Evolutionary conservation across 2,888 invertebrate genomes (phyloP).

Genomic region (Brenthis daphne): DNA sequence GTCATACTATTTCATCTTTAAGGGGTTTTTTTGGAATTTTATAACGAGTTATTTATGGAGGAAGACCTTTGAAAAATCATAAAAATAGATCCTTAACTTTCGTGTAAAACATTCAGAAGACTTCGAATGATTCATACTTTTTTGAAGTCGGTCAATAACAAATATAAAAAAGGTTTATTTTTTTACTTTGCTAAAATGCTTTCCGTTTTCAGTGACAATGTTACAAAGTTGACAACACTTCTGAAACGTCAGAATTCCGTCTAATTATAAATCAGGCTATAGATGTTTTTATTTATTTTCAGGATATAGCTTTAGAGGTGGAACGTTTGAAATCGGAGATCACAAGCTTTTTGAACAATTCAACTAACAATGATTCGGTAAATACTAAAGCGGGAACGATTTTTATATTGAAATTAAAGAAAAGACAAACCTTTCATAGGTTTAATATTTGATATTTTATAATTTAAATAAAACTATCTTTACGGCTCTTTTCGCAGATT

Average conservation of each 20-base stretch:
- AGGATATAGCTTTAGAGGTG: constrained; percentile 69
- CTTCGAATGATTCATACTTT: too few relatives aligned
- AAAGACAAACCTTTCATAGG: too few relatives aligned
- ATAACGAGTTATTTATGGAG: background rate
- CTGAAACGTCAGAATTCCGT: too few relatives aligned
- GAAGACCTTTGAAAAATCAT: background rate
- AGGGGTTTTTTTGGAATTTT: too few relatives aligned
- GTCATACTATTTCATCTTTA: background rate
- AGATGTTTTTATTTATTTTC: constrained; percentile 42
- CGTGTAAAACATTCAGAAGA: too few relatives aligned
- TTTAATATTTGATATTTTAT: background rate
- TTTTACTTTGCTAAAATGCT: too few relatives aligned
- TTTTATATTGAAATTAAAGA: background rate
- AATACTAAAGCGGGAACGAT: background rate
- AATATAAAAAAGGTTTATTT: too few relatives aligned
- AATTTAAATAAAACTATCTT: background rate
- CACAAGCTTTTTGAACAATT: constrained; percentile 64
- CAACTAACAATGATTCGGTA: constrained; percentile 74
- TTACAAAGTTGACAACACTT: too few relatives aligned
- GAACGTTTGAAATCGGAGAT: constrained; percentile 70
- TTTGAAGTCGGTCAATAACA: too few relatives aligned
- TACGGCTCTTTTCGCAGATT: too few relatives aligned
- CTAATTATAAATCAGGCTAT: too few relatives aligned
- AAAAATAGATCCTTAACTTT: background rate
- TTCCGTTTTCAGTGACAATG: too few relatives aligned